phyloP scores from a whole-genome alignment of 2,797 vertebrate species.

The Taeniopygia guttata region DNA sequence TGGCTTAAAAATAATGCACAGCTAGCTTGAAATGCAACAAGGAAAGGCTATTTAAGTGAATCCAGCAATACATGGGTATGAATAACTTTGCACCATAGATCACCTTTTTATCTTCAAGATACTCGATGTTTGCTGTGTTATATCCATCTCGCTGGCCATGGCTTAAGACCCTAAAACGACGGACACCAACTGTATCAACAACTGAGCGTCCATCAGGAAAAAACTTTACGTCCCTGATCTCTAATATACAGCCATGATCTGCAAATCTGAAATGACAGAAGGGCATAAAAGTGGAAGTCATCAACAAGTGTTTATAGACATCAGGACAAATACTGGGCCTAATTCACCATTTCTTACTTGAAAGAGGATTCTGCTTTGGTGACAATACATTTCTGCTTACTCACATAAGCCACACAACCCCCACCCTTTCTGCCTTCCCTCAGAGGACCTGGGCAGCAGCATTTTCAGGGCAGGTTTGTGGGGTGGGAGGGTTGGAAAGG shows the following conservation, averaged over 20 bases:
- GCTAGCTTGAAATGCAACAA: constrained; percentile 56
- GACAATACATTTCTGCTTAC: constrained; percentile 35
- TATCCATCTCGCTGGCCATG: constrained; percentile 91
- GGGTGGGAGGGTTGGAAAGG: not conserved
- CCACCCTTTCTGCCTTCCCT: constrained; percentile 51
- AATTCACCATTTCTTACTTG: constrained; percentile 33
- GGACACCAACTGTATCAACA: constrained; percentile 88
- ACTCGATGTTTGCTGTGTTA: constrained; percentile 91
- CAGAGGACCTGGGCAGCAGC: not conserved
- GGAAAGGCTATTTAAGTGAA: constrained; percentile 54
- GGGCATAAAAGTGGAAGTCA: constrained; percentile 63
- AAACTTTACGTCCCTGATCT: constrained; percentile 90
- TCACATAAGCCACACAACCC: constrained; percentile 35
- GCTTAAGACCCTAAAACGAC: constrained; percentile 87
- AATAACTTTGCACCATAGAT: constrained; percentile 66
- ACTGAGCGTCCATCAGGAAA: constrained; percentile 91
- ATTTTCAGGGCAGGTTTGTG: not conserved
- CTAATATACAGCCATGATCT: constrained; percentile 90
- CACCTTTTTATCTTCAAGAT: constrained; percentile 92
- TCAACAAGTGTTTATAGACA: constrained; percentile 59
- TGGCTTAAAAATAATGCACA: constrained; percentile 52
- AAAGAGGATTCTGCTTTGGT: constrained; percentile 27
- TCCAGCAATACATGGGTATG: constrained; percentile 61
- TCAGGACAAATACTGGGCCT: constrained; percentile 61
- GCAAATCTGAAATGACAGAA: constrained; percentile 80